Base-by-base conservation (phyloP, 2,797 vertebrate genomes). In the Hafferia zeledoni region DNA sequence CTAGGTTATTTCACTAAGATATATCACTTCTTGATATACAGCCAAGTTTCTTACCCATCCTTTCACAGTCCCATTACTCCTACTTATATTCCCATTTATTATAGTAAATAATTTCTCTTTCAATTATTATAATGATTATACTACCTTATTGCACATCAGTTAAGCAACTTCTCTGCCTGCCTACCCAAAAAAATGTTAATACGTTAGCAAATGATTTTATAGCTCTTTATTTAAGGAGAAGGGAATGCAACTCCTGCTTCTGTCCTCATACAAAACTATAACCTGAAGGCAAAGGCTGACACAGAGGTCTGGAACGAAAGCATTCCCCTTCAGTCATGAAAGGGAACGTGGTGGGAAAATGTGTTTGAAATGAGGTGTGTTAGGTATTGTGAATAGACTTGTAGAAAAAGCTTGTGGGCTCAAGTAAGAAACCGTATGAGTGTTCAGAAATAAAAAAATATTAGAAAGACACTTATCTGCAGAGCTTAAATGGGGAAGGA, bases 61-160 rank as follows among this genome's bases (percentile, higher is more conserved):
- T 96, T 97, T 96, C 77, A 93, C 89, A 77, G 75, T 80, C 67
- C 64, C 52, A 90, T 97, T 95, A 96, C 70, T 93, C 64, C 89
- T 95, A 94, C 87, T 97, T 95, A 96, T 84, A 89, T 77, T 89
- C 83, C 25, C 94, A 94, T 97, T 94, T 93, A 94, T 96, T 94
- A 96, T 53, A 68, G 96, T 93, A 96, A 97, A 97, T 96, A 97
- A 94, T 96, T 96, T 94, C 91, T 77, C 83, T 91, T 94, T 94
- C 89, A 94, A 90, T 95, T 96, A 94, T 68, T 91, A 35, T 89
- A 84, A 95, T 94, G 93, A 64, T 91, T 94, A 76, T 78, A 74
- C 37, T 59, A 83, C 44, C 69, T 77, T 97, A 91, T 94, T 94
- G 57, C 49, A 77, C 75, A 79, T 89, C 87, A 77, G 70, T 93